Percentiles rank a stretch among this genome's conserved stretches.
Evolutionary conservation across 2,888 invertebrate genomes (phyloP).

Genomic region (Drosophila algonquin): DNA sequence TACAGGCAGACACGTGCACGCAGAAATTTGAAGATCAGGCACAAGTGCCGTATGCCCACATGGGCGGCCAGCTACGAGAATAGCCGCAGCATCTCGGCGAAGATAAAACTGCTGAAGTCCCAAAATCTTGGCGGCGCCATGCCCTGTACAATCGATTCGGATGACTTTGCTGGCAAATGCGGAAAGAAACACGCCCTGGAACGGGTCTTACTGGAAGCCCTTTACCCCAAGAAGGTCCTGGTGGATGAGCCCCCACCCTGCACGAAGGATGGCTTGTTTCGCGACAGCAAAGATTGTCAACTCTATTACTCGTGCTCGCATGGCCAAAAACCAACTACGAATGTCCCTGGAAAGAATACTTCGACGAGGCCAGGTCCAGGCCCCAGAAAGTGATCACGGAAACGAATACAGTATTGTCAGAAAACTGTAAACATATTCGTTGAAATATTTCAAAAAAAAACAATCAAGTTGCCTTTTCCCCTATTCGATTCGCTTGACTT

Average conservation of each 20-base stretch:
- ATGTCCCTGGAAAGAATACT: constrained; percentile 49
- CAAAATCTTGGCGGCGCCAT: constrained; percentile 90
- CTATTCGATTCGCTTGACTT: background rate
- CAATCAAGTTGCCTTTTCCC: background rate
- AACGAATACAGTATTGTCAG: no score
- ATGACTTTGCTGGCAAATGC: constrained; percentile 94
- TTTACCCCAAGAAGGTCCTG: constrained; percentile 37
- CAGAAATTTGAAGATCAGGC: constrained; percentile 47
- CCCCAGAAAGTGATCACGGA: constrained; percentile 32
- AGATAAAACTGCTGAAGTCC: constrained; percentile 91
- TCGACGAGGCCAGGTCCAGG: constrained; percentile 28
- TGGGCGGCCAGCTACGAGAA: constrained; percentile 94
- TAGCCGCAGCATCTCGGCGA: constrained; percentile 90
- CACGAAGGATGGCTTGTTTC: constrained; percentile 49
- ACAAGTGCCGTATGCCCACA: constrained; percentile 89
- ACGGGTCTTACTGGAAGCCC: constrained; percentile 22
- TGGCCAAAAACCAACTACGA: constrained; percentile 47
- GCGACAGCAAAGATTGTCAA: constrained; percentile 48
- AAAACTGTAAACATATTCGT: no score
- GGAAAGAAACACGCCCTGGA: constrained; percentile 40
- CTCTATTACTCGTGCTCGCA: constrained; percentile 56
- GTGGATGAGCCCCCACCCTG: constrained; percentile 38
- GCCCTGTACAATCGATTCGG: constrained; percentile 91
- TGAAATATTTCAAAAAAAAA: background rate
- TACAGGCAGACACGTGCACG: constrained; percentile 56